Conservation (phyloP, 2,113 vertebrate species). For the Natator depressus region DNA sequence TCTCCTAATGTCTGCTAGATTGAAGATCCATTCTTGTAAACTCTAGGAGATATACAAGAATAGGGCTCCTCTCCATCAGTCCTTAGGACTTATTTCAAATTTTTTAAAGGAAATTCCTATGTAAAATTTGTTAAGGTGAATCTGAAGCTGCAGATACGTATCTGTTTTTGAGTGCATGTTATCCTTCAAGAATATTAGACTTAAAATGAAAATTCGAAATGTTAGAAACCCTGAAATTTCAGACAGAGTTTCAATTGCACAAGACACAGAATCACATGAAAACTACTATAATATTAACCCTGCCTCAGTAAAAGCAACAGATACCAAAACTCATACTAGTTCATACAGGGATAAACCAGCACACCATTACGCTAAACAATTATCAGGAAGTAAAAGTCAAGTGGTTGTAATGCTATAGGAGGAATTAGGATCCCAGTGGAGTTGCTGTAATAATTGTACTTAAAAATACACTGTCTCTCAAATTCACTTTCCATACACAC, state of each 20-base stretch:
- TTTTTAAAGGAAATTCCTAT: background rate
- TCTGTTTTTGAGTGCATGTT: background rate
- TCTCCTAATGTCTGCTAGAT: background rate
- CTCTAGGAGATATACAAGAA: too few relatives aligned
- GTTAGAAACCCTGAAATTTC: background rate
- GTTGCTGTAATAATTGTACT: background rate
- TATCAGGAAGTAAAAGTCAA: background rate
- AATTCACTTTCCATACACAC: background rate
- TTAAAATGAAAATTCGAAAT: background rate
- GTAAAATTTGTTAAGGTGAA: background rate
- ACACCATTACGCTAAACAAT: background rate
- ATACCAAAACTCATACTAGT: background rate
- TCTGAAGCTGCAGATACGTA: background rate
- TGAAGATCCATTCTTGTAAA: background rate
- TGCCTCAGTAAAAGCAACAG: background rate
- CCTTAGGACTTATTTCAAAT: background rate
- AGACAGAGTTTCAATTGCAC: background rate
- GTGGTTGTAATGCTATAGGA: background rate
- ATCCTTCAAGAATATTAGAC: background rate
- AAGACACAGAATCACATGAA: background rate
- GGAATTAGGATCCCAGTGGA: background rate
- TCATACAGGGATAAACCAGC: background rate
- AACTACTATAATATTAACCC: background rate
- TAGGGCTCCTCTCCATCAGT: background rate
- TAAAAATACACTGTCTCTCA: background rate